These are phyloP conservation scores for Edolisoma coerulescens DNA, from an alignment of 2,113 vertebrate species.

Conservation along the genomic window DNA sequence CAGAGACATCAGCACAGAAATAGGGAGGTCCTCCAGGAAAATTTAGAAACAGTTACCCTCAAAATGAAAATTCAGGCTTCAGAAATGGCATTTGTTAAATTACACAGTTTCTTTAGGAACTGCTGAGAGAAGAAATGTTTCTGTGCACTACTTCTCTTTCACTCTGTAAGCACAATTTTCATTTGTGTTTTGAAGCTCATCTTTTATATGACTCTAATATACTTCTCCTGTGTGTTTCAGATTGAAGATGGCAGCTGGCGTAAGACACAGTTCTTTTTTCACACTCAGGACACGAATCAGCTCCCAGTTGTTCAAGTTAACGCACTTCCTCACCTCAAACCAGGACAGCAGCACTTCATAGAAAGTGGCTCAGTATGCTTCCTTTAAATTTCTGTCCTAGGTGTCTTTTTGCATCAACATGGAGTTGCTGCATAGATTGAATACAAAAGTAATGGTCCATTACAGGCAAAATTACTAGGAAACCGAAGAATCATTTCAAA, in stretches of 20 bases:
- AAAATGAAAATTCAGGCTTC: not conserved
- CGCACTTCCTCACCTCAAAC: constrained; percentile 69
- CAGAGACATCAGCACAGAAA: not conserved
- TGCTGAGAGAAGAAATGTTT: not conserved
- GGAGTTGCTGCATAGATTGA: not conserved
- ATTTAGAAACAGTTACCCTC: not conserved
- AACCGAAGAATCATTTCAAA: constrained; percentile 13
- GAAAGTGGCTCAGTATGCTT: constrained; percentile 93
- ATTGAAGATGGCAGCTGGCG: constrained; percentile 92
- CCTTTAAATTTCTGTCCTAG: constrained; percentile 72
- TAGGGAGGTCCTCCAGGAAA: not conserved
- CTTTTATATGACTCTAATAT: not conserved
- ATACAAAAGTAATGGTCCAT: not conserved
- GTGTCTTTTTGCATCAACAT: not conserved
- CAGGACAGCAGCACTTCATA: constrained; percentile 74
- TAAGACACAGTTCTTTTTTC: constrained; percentile 88
- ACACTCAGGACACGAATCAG: constrained; percentile 87
- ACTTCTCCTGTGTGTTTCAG: constrained; percentile 71
- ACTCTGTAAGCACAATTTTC: not conserved
- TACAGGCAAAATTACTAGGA: not conserved
- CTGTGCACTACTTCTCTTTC: not conserved
- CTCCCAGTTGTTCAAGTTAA: constrained; percentile 86
- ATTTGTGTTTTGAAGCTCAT: not conserved
- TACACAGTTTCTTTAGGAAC: not conserved
- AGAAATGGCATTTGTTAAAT: not conserved